These are phyloP conservation scores for Listronotus bonariensis DNA, from an alignment of 1,140 invertebrate genomes.

Conservation along the genomic window DNA sequence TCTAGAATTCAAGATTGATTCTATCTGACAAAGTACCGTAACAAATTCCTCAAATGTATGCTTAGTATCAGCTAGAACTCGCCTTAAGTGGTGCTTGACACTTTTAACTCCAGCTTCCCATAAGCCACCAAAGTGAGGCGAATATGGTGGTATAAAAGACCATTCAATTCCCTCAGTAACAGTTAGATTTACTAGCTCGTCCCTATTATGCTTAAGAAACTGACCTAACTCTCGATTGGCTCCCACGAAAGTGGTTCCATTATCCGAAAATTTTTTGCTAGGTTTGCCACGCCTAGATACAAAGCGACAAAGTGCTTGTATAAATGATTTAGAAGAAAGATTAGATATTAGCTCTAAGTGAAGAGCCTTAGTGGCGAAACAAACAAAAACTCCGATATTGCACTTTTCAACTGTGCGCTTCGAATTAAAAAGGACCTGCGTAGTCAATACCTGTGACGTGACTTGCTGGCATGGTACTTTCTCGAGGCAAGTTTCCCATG, in stretches of 20 bases:
- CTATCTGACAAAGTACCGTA: not conserved
- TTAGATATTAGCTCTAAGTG: not conserved
- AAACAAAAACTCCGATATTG: not conserved
- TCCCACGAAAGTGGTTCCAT: constrained; percentile 5
- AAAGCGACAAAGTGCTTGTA: constrained; percentile 6
- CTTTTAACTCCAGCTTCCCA: constrained; percentile 4
- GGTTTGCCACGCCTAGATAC: constrained; percentile 2
- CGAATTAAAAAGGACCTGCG: constrained; percentile 21
- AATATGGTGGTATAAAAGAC: not conserved
- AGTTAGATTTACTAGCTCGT: not conserved
- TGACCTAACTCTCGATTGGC: not conserved
- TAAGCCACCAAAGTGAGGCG: not conserved
- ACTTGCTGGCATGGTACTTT: constrained; percentile 40
- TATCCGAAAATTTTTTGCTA: not conserved
- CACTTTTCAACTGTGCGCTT: not conserved
- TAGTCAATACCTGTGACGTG: constrained; percentile 42
- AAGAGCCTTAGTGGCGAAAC: not conserved
- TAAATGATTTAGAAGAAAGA: not conserved
- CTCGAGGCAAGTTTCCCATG: constrained; percentile 52
- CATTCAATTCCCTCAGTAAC: constrained; percentile 2
- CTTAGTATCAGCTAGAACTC: not conserved
- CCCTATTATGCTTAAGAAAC: not conserved
- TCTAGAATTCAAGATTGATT: not conserved
- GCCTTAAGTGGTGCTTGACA: constrained; percentile 2
- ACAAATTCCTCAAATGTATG: constrained; percentile 2